Percentiles rank a stretch among this genome's conserved stretches.
Conservation (phyloP, 1,140 invertebrate species). For the Trachymyrmex septentrionalis region DNA sequence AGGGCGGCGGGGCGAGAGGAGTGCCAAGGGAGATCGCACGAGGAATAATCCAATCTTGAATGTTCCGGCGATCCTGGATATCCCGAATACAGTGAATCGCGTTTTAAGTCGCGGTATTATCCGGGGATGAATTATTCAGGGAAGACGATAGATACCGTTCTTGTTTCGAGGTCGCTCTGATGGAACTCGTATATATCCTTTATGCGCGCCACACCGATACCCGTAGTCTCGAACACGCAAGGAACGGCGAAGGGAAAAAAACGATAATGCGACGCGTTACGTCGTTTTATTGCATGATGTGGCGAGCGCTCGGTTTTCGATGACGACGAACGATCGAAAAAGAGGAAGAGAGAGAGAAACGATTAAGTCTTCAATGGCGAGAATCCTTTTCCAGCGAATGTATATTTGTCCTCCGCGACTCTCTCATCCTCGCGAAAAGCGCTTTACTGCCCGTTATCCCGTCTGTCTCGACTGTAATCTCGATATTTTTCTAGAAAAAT, state of each 20-base stretch:
- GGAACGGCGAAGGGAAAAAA: constrained; percentile 30
- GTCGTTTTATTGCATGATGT: constrained; percentile 18
- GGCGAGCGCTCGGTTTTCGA: constrained; percentile 21
- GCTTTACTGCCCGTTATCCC: constrained; percentile 53
- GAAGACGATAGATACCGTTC: constrained; percentile 62
- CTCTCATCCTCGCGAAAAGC: constrained; percentile 38
- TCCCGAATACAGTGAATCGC: constrained; percentile 53
- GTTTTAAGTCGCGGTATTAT: constrained; percentile 63
- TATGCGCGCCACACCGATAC: constrained; percentile 48
- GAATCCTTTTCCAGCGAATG: constrained; percentile 48
- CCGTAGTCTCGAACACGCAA: constrained; percentile 36
- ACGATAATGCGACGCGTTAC: constrained; percentile 52
- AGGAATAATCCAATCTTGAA: constrained; percentile 62
- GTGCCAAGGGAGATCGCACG: constrained; percentile 41
- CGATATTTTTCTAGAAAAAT: constrained; percentile 59
- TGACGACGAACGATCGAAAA: constrained; percentile 28
- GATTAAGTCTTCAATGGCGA: constrained; percentile 52
- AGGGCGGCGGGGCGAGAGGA: not conserved
- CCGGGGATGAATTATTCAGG: constrained; percentile 58
- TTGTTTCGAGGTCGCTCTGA: constrained; percentile 63
- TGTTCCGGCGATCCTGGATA: constrained; percentile 52
- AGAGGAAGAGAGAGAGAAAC: constrained; percentile 18
- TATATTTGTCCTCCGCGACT: constrained; percentile 52
- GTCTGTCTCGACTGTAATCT: constrained; percentile 49
- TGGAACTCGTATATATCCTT: constrained; percentile 61